phyloP scores from a whole-genome alignment of 2,888 invertebrate species.

The Lasius fuliginosus region DNA sequence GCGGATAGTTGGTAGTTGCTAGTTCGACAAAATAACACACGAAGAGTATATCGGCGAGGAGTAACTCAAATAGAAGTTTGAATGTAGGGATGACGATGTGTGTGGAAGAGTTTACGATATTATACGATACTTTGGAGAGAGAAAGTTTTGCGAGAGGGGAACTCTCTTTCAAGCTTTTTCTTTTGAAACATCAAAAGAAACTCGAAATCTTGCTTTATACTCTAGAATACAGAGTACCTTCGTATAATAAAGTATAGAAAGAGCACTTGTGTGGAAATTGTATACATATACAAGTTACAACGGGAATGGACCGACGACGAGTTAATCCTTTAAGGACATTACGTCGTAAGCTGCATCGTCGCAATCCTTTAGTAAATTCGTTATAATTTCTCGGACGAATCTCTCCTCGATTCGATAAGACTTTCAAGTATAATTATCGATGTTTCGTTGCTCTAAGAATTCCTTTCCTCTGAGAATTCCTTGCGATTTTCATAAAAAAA shows the following conservation, averaged over 20 bases:
- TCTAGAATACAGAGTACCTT: background rate
- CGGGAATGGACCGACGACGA: background rate
- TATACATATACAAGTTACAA: background rate
- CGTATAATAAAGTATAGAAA: background rate
- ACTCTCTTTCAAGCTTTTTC: background rate
- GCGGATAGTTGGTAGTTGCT: background rate
- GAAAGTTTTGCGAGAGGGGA: constrained; percentile 25
- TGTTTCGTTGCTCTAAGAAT: background rate
- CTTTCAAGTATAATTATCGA: background rate
- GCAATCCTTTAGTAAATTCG: background rate
- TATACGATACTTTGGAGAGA: constrained; percentile 13
- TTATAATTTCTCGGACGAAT: background rate
- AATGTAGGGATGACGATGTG: background rate
- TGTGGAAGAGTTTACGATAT: background rate
- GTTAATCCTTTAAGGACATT: constrained; percentile 24
- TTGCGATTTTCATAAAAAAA: background rate
- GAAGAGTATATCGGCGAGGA: background rate
- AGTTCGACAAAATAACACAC: background rate
- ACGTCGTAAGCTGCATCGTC: constrained; percentile 15
- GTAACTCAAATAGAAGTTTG: constrained; percentile 25
- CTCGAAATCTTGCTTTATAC: background rate
- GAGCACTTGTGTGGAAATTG: background rate
- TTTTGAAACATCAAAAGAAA: background rate
- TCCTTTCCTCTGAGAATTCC: background rate
- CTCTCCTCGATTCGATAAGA: background rate